Evolutionary conservation across 2,113 vertebrate genomes (phyloP), one percentile per base, ranked within the genome.

Genomic region (Deroptyus accipitrinus): DNA sequence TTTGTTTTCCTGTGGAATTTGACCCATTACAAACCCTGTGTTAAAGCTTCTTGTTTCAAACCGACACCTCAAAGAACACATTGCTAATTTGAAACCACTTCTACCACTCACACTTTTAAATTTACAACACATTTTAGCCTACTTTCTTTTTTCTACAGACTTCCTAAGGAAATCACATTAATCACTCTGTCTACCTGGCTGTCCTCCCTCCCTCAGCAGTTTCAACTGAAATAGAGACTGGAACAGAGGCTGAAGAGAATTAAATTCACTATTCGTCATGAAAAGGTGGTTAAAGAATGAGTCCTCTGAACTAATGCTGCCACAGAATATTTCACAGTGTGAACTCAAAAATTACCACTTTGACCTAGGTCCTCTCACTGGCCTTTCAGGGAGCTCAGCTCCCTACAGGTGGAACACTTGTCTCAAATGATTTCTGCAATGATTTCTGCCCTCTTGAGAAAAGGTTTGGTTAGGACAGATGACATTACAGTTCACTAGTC

Each of bases 351-450:
- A 33, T 11, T 33, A 18, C 22, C 8, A 16, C 23, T 84, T 52
- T 57, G 22, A 13, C 37, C 14, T 28, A 11, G 19, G 35, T 42
- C n/a, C 33, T 66, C 2, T 4, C 1, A 0, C 42, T 79, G 67
- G 27, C n/a, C 52, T 39, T 33, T 37, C 33, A 28, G 33, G 1
- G 14, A 89, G 49, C 54, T 37, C 28, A 49, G 54, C 54, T 2
- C 22, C 28, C 28, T 16, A 23, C 9, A 11, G 15, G 30, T 0
- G 13, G 39, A 89, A 76, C 0, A 3, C 15, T 15, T 4, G 8
- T 22, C 46, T 54, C 41, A 42, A 59, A 59, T 19, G 44, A 44
- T 17, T 28, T 25, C 69, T 39, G 19, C 17, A 64, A 33, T 13
- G 30, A n/a, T 13, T 93, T 90, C 13, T 90, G 67, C 28, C 28